Percentiles rank a stretch among this genome's conserved stretches.
phyloP scores from a whole-genome alignment of 2,888 invertebrate species.

The Drosophila birchii region DNA sequence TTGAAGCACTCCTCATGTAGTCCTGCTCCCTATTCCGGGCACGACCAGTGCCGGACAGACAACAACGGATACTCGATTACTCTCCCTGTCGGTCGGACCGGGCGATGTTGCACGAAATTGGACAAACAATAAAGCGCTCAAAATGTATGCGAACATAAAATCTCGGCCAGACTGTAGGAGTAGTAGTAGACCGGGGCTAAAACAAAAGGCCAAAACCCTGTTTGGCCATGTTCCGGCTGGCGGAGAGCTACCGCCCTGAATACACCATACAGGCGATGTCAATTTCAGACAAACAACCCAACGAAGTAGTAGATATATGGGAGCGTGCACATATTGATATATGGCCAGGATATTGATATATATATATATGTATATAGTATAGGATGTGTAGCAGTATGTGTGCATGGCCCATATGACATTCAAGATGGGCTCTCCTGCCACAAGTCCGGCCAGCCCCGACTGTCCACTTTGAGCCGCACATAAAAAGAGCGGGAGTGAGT shows the following conservation, averaged over 20 bases:
- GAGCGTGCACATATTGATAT: conserved; percentile 44
- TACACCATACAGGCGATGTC: conserved; percentile 66
- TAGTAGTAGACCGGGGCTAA: conserved; percentile 22
- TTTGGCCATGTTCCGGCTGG: conserved; percentile 42
- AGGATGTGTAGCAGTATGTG: conserved; percentile 1
- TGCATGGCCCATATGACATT: conserved; percentile 49
- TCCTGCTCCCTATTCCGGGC: conserved; percentile 20
- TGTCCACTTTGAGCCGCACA: conserved; percentile 54
- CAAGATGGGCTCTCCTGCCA: conserved; percentile 60
- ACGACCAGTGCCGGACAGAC: conserved; percentile 11
- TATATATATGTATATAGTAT: conserved; percentile 1
- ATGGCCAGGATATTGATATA: conserved; percentile 58
- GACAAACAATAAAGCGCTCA: conserved; percentile 78
- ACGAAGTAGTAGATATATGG: conserved; percentile 39
- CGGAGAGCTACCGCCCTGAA: conserved; percentile 3
- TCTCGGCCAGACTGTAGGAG: conserved; percentile 65
- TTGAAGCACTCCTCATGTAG: conserved; percentile 6
- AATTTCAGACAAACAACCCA: conserved; percentile 78
- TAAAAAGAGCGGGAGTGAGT: conserved; percentile 39
- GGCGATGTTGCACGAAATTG: conserved; percentile 64
- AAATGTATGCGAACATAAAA: conserved; percentile 75
- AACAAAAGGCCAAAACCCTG: conserved; percentile 49
- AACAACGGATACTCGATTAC: conserved; percentile 68
- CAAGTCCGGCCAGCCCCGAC: neutral
- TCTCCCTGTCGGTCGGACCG: conserved; percentile 27